Base-by-base conservation (phyloP, 2,113 vertebrate species). In the Cyprinodon variegatus region DNA sequence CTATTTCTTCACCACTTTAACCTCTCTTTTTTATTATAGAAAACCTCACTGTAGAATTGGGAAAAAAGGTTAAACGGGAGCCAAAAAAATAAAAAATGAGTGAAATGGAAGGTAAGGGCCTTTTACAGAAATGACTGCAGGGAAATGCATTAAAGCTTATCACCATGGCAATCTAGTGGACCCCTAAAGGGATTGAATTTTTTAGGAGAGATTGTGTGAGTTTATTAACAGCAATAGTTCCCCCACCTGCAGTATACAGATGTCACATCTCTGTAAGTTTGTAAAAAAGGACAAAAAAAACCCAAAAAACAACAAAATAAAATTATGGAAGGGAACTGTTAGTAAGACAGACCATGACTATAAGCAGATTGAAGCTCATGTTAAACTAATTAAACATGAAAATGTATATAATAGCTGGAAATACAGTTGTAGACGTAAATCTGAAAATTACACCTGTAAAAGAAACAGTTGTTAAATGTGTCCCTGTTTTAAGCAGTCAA, bases 121-220 rank as follows among this genome's bases (percentile, higher is more conserved):
- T 64, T 66, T 76, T 70, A 83, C 46, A 68, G 53, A 70, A 69
- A 77, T 43, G 60, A 69, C 69, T 70, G 60, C 74, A 74, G 46
- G 45, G 22, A 72, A 72, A 76, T 40, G 4, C 74, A 72, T 72
- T 61, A 36, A 53, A 43, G 46, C 39, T 46, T 62, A 70, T 77
- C 69, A 59, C 53, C 38, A 69, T 63, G 45, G 76, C 46, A 73
- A 78, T 83, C 77, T 41, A 80, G 64, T 41, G 53, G 68, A 4
- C 59, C 77, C 40, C 11, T 63, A 38, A 68, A 76, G 76, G 71
- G 41, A 59, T 37, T 15, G 17, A 20, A 20, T 20, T 57, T 57
- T n/a, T 57, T 15, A n/a, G 8, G 7, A 57, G 20, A 57, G 50
- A 20, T 20, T n/a, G 14, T 57, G 50, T 57, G 50, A 57, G 20